Conservation (phyloP, 1,140 invertebrate genomes). For the Idris sp. region DNA sequence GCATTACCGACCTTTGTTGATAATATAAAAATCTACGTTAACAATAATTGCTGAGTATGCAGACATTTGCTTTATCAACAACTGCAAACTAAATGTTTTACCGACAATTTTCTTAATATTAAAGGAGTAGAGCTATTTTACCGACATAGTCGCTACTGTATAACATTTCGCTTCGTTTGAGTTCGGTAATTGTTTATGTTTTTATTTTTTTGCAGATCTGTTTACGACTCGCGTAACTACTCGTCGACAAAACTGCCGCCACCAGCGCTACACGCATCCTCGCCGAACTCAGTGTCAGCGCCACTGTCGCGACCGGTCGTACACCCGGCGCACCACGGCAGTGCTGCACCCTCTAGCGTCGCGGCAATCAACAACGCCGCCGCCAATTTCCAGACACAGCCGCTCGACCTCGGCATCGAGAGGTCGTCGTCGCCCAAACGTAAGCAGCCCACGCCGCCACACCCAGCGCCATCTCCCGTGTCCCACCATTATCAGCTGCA, state of each 20-base stretch:
- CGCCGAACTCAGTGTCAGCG: conserved; percentile 74
- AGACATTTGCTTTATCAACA: too few relatives aligned
- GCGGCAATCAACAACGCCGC: conserved; percentile 57
- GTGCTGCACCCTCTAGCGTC: conserved; percentile 58
- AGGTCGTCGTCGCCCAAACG: conserved; percentile 80
- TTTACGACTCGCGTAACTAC: conserved; percentile 77
- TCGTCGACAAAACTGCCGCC: conserved; percentile 78
- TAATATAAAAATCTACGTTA: too few relatives aligned
- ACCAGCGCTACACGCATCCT: conserved; percentile 76
- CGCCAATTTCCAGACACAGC: conserved; percentile 82
- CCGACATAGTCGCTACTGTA: too few relatives aligned
- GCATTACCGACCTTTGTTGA: too few relatives aligned
- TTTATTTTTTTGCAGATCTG: conserved; percentile 67
- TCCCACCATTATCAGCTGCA: too few relatives aligned
- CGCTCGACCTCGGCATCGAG: conserved; percentile 84
- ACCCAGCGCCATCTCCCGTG: conserved; percentile 19
- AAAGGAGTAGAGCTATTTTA: too few relatives aligned
- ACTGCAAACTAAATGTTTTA: too few relatives aligned
- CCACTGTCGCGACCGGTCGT: conserved; percentile 74
- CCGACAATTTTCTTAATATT: too few relatives aligned
- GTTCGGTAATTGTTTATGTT: too few relatives aligned
- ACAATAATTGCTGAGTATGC: too few relatives aligned
- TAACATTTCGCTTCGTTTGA: too few relatives aligned
- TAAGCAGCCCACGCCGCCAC: conserved; percentile 75
- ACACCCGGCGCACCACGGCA: conserved; percentile 72